A percentile compares a stretch with the other conserved stretches of the same genome.
phyloP scores from a whole-genome alignment of 2,113 vertebrate species.

The Apus apus region DNA sequence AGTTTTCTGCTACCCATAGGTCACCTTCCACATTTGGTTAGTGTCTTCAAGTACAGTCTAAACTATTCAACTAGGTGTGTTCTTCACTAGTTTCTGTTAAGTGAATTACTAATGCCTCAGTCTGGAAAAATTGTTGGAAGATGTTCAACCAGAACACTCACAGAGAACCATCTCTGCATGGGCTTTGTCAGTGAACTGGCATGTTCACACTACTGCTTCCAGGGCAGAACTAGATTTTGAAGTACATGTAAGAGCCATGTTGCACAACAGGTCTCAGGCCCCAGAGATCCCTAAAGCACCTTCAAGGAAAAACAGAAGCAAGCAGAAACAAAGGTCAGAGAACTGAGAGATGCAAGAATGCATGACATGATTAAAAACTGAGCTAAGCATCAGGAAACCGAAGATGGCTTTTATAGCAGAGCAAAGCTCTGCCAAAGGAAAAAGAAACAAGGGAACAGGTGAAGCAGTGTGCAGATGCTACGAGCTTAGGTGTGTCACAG shows the following conservation, averaged over 20 bases:
- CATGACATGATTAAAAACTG: not conserved
- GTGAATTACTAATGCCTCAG: not conserved
- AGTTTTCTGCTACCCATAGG: not conserved
- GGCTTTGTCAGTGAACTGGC: not conserved
- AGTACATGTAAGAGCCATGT: not conserved
- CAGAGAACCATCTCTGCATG: not conserved
- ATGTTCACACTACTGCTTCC: not conserved
- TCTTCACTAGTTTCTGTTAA: not conserved
- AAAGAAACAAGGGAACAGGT: not conserved
- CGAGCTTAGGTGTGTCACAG: rapidly evolving
- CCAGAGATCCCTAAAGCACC: not conserved
- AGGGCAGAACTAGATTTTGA: not conserved
- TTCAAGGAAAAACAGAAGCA: not conserved
- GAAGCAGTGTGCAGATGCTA: not conserved
- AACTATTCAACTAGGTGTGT: not conserved
- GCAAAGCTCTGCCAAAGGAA: not conserved
- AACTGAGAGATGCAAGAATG: not conserved
- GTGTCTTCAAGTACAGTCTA: not conserved
- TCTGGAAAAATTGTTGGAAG: not conserved
- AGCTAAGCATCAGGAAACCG: not conserved
- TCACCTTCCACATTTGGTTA: not conserved
- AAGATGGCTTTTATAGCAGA: not conserved
- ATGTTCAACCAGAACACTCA: not conserved
- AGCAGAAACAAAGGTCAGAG: not conserved
- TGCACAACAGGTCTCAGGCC: too few relatives aligned